Evolutionary conservation across 2,888 invertebrate species (phyloP).

Genomic region (Ichneumoninae sp.): DNA sequence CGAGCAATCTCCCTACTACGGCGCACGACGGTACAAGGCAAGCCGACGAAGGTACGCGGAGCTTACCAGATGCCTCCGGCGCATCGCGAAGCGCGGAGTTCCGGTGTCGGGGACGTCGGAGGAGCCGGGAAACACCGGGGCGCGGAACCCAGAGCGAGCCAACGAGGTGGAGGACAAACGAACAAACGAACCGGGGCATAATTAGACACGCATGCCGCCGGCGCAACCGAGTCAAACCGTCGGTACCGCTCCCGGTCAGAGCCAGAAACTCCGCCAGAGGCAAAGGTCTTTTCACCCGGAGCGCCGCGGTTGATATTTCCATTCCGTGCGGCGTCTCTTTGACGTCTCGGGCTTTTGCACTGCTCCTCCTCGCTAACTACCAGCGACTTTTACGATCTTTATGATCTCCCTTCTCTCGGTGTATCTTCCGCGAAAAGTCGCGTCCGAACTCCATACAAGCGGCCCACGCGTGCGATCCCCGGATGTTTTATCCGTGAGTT

Average conservation of each 20-base stretch:
- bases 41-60: constrained; percentile 43
- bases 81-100: constrained; percentile 59
- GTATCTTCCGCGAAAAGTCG: constrained; percentile 25
- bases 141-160: constrained; percentile 44
- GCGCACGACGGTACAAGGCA: constrained; percentile 13
- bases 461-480: constrained; percentile 26
- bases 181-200: constrained; percentile 76
- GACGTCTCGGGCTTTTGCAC: constrained; percentile 43
- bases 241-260: constrained; percentile 44
- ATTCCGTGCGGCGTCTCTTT: constrained; percentile 55
- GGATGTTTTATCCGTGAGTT: constrained; percentile 21
- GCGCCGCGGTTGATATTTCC: constrained; percentile 56
- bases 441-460: not conserved
- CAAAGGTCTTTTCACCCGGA: constrained; percentile 41
- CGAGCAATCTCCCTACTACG: constrained; percentile 40
- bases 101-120: constrained; percentile 51
- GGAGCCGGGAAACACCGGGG: constrained; percentile 29
- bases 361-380: constrained; percentile 33
- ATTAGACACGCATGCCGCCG: constrained; percentile 75
- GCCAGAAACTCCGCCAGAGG: constrained; percentile 44
- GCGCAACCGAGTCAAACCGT: constrained; percentile 73
- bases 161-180: constrained; percentile 75
- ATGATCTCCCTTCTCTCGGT: not conserved
- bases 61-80: constrained; percentile 60
- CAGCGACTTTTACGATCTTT: constrained; percentile 52